phyloP scores from a whole-genome alignment of 2,797 vertebrate genomes.

The Threskiornis aethiopicus region DNA sequence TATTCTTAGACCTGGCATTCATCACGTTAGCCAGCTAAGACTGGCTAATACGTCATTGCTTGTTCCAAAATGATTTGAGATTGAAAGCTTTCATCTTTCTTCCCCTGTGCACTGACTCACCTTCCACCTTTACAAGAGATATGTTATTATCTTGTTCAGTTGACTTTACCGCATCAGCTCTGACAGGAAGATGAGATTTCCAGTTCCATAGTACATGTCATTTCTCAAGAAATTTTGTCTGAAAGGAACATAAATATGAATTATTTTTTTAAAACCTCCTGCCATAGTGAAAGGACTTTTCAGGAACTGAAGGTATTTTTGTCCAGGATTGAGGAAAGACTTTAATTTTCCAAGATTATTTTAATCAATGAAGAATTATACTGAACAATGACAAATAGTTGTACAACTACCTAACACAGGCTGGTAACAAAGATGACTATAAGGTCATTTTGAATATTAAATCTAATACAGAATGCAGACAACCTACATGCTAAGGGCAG shows the following conservation, averaged over 20 bases:
- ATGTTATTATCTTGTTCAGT: slow-evolving; percentile 65
- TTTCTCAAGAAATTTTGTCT: slow-evolving; percentile 56
- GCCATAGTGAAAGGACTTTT: slow-evolving; percentile 33
- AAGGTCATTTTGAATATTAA: slow-evolving; percentile 8
- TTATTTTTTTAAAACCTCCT: not conserved
- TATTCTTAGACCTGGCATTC: not conserved
- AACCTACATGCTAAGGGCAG: not conserved
- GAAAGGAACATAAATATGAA: slow-evolving; percentile 64
- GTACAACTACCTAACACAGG: slow-evolving; percentile 4
- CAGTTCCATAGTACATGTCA: slow-evolving; percentile 5
- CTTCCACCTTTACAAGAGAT: slow-evolving; percentile 62
- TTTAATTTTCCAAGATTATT: slow-evolving; percentile 64
- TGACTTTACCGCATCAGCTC: slow-evolving; percentile 57
- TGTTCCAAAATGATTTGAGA: not conserved
- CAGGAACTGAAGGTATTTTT: slow-evolving; percentile 60
- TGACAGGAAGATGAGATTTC: slow-evolving; percentile 73
- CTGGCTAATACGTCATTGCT: not conserved
- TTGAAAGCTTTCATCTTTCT: slow-evolving; percentile 43
- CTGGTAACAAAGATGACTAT: slow-evolving; percentile 26
- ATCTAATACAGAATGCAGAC: not conserved
- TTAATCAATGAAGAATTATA: slow-evolving; percentile 47
- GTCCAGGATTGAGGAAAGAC: slow-evolving; percentile 15
- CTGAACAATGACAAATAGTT: slow-evolving; percentile 15
- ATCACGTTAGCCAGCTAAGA: not conserved
- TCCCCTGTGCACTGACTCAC: slow-evolving; percentile 42